phyloP scores from a whole-genome alignment of 2,888 invertebrate genomes.

The Eristalis arbustorum region DNA sequence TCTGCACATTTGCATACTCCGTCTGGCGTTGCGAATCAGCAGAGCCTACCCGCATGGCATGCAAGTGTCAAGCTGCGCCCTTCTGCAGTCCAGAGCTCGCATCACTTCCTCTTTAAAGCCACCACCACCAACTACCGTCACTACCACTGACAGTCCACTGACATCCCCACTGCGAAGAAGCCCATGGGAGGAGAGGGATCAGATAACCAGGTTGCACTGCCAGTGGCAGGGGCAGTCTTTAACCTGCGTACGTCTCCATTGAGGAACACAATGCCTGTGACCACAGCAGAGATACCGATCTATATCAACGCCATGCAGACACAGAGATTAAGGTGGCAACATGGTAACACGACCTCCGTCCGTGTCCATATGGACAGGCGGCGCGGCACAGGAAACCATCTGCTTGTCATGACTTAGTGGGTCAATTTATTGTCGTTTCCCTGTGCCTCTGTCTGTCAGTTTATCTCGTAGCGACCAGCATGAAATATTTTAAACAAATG shows the following conservation, averaged over 20 bases:
- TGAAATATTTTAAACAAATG: conserved; percentile 57
- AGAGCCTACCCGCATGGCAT: conserved; percentile 40
- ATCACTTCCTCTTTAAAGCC: not conserved
- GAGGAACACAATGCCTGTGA: conserved; percentile 45
- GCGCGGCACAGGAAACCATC: conserved; percentile 40
- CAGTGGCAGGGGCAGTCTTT: conserved; percentile 51
- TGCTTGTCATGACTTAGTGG: conserved; percentile 61
- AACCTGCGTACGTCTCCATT: conserved; percentile 49
- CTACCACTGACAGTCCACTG: not conserved
- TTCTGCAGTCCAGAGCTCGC: conserved; percentile 14
- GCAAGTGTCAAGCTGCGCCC: conserved; percentile 64
- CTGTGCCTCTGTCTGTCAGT: conserved; percentile 29
- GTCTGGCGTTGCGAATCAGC: not conserved
- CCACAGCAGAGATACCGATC: conserved; percentile 49
- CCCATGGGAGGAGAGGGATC: conserved; percentile 42
- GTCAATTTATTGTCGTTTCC: conserved; percentile 61
- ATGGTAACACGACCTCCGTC: conserved; percentile 58
- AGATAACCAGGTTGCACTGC: conserved; percentile 60
- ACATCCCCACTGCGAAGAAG: conserved; percentile 27
- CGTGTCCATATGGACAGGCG: conserved; percentile 49
- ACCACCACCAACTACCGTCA: conserved; percentile 4
- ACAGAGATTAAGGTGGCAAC: conserved; percentile 68
- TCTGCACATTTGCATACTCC: not conserved
- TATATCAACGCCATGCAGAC: conserved; percentile 19
- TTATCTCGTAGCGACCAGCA: conserved; percentile 9